Percentiles rank a stretch among this genome's conserved stretches.
phyloP scores from a whole-genome alignment of 1,140 invertebrate species.

The Popillia japonica region DNA sequence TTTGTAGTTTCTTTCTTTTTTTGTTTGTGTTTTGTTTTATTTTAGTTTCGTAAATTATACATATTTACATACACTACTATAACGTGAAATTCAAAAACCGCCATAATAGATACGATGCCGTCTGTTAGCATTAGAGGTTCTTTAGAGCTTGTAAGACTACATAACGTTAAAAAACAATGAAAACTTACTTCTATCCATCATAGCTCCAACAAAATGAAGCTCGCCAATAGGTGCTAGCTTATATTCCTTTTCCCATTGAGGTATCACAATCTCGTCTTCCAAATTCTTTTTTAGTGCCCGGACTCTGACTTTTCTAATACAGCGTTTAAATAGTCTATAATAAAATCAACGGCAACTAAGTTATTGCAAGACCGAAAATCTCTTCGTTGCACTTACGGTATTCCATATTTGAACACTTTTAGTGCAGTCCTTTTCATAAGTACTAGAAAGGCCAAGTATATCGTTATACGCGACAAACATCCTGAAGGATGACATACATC shows the following conservation, averaged over 20 bases:
- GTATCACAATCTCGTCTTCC: conserved; percentile 1
- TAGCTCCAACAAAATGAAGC: conserved; percentile 48
- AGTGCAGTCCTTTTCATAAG: conserved; percentile 41
- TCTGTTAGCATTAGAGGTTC: too few species aligned
- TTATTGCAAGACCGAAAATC: background rate
- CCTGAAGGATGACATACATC: conserved; percentile 49
- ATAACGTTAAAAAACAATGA: conserved; percentile 14
- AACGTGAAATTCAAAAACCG: too few species aligned
- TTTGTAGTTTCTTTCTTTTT: too few species aligned
- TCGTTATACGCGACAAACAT: conserved; percentile 47
- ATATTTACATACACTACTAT: too few species aligned
- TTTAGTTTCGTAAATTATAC: too few species aligned
- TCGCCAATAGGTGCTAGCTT: conserved; percentile 41
- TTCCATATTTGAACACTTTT: background rate
- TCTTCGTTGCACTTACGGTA: background rate
- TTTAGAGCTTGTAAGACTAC: too few species aligned
- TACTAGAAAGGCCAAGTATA: conserved; percentile 50
- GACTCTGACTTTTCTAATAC: background rate
- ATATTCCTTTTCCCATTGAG: conserved; percentile 54
- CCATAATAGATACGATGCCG: too few species aligned
- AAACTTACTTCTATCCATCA: conserved; percentile 51
- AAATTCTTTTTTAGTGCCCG: background rate
- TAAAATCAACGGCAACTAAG: background rate
- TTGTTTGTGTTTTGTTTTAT: too few species aligned
- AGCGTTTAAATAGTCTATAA: background rate